A percentile compares a stretch with the other conserved stretches of the same genome.
These are phyloP conservation scores for Heliconius eleuchia DNA, from an alignment of 1,140 invertebrate species.

Conservation along the genomic window DNA sequence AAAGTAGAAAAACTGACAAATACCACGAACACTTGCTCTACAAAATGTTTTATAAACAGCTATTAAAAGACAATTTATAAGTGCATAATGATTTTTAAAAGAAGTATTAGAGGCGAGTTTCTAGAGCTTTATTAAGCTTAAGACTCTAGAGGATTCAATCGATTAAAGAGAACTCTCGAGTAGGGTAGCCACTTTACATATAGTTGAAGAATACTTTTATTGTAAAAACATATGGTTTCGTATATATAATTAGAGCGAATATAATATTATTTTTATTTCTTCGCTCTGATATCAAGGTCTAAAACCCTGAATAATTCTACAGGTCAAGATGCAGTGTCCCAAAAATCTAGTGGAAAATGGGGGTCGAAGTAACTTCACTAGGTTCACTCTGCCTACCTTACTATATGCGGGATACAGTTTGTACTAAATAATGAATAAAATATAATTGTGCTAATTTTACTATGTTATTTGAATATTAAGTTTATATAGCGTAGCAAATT, in stretches of 20 bases:
- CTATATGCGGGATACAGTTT: no score
- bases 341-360: no score
- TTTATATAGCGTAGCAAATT: no score
- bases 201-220: neutral
- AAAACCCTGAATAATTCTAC: no score
- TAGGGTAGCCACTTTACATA: conserved; percentile 16
- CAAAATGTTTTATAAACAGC: neutral
- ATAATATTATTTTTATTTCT: neutral
- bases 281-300: neutral
- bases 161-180: conserved; percentile 25
- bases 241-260: no score
- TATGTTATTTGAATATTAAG: no score
- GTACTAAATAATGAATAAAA: no score
- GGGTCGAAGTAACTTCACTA: no score
- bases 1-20: neutral
- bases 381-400: no score
- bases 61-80: conserved; percentile 29
- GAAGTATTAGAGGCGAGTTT: conserved; percentile 27
- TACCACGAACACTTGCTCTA: neutral
- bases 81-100: conserved; percentile 33
- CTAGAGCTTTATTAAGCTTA: conserved; percentile 36
- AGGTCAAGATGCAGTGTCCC: no score
- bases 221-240: neutral
- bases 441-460: no score
- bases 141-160: conserved; percentile 21